Evolutionary conservation across 2,113 vertebrate species (phyloP), one percentile per base, ranked within the genome.

Genomic region (Ailuropoda melanoleuca): DNA sequence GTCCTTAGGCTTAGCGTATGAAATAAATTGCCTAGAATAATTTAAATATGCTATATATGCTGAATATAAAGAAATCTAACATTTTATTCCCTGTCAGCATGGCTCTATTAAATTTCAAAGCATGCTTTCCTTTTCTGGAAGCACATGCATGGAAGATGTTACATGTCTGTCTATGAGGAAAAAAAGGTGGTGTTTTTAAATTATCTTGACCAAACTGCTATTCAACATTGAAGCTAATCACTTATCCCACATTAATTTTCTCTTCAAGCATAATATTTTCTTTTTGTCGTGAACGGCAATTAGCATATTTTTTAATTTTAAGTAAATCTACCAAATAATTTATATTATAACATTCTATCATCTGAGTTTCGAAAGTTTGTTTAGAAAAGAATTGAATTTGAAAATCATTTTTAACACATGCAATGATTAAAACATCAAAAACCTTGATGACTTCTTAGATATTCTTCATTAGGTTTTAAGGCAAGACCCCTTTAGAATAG

Each of bases 221-320:
- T 21, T 84, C 4, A 19, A 82, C 48, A 24, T 87, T 55, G 17
- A 95, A 98, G 88, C 24, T 0, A 87, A 84, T 98, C 95, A 92
- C 21, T 86, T 93, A 37, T 90, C 9, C 2, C 17, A 62, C 7
- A 37, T 56, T 92, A 12, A 37, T 46, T 92, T 93, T 97, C 68
- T 84, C 55, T 62, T 96, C 37, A 93, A 78, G 90, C 0, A 81
- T 43, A 5, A 78, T 92, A 89, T 75, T 78, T 85, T 92, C 80
- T 85, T 96, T 80, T 89, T 66, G 37, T 88, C 18, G 55, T 72
- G n/a, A 96, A 60, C 66, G 15, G 53, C 96, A 98, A 68, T 43
- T 60, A 24, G 46, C 46, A n/a, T 95, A 94, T 23, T 3, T 81
- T 92, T 90, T 91, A 24, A 55, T 74, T 95, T 95, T 88, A 92